Percentiles rank a stretch among this genome's conserved stretches.
These are phyloP conservation scores for Drosophila serrata DNA, from an alignment of 1,140 invertebrate genomes.

Conservation along the genomic window DNA sequence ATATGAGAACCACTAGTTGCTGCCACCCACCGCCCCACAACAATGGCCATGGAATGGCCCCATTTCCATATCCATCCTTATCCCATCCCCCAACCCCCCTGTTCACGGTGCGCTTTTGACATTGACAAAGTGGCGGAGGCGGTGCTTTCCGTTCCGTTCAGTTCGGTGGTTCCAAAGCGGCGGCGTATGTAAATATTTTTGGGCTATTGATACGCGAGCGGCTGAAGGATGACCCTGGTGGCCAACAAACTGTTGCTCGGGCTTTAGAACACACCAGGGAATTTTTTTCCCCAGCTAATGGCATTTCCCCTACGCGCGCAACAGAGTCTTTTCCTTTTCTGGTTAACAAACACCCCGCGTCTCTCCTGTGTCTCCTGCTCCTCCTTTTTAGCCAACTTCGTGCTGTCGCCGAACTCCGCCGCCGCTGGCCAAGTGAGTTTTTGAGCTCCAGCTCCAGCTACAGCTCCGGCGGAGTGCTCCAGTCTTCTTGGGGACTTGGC, in stretches of 20 bases:
- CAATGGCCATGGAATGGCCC: constrained; percentile 7
- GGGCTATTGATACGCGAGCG: constrained; percentile 70
- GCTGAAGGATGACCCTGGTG: constrained; percentile 66
- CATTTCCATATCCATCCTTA: background rate
- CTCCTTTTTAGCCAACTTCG: constrained; percentile 43
- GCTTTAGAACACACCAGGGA: constrained; percentile 41
- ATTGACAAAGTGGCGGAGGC: constrained; percentile 66
- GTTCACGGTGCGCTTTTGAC: constrained; percentile 44
- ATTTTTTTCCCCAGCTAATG: constrained; percentile 32
- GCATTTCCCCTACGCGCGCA: constrained; percentile 60
- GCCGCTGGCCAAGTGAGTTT: constrained; percentile 46
- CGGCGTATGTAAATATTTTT: constrained; percentile 72
- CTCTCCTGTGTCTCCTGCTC: background rate
- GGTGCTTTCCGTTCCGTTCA: constrained; percentile 27
- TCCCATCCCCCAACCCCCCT: background rate
- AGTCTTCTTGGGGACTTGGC: constrained; percentile 80
- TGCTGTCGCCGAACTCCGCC: constrained; percentile 68
- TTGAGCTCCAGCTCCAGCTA: constrained; percentile 27
- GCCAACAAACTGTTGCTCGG: constrained; percentile 77
- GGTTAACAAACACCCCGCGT: constrained; percentile 7
- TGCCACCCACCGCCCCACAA: constrained; percentile 27
- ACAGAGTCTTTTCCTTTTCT: constrained; percentile 43
- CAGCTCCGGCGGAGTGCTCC: constrained; percentile 33
- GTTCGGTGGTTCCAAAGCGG: constrained; percentile 26
- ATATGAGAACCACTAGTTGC: constrained; percentile 80